Base-by-base conservation (phyloP, 2,888 invertebrate species). In the Neelides folsomi region DNA sequence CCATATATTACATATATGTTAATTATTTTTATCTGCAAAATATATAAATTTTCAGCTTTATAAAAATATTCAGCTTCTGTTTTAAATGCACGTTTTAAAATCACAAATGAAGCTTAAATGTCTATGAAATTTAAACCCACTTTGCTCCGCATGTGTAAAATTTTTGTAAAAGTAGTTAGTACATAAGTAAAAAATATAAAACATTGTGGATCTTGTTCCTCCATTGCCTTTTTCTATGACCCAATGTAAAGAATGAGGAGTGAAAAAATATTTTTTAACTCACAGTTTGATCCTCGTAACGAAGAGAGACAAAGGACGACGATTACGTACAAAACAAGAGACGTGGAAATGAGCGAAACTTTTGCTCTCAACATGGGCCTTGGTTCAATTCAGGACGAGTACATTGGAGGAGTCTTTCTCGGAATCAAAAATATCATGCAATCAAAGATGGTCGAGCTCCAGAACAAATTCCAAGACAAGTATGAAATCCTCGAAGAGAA, bases 401-500 rank as follows among this genome's bases (percentile, higher is more conserved):
- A 83, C 72, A 81, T 86, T 68, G 80, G 82, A 37, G 86, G 86
- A 69, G 80, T 88, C 19, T 74, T 87, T 44, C 71, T 80, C 60
- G 86, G 82, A 55, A 85, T 88, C 56, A 83, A 84, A 68, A 82
- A 85, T 68, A 82, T 86, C 45, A 83, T 88, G 71, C 83, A 83
- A 70, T 77, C 68, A 7, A 70, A 72, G 65, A 59, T 75, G 68
- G 64, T 60, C 12, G 64, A 64, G 49, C 59, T 64, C 39, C 15
- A 76, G 59, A 67, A 62, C 40, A 72, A 71, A 57, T 75, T 75
- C 63, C 72, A 71, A 58, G 68, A 68, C 27, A 69, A 84, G 53
- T 84, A 86, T 67, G 78, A 80, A 54, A 81, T 77, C 58, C 73
- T 89, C 68, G 85, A 87, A 70, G 77, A 81, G 56, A 88, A 88